Evolutionary conservation across 1,140 invertebrate genomes (phyloP).

Genomic region (Scaptodrosophila lebanonensis): DNA sequence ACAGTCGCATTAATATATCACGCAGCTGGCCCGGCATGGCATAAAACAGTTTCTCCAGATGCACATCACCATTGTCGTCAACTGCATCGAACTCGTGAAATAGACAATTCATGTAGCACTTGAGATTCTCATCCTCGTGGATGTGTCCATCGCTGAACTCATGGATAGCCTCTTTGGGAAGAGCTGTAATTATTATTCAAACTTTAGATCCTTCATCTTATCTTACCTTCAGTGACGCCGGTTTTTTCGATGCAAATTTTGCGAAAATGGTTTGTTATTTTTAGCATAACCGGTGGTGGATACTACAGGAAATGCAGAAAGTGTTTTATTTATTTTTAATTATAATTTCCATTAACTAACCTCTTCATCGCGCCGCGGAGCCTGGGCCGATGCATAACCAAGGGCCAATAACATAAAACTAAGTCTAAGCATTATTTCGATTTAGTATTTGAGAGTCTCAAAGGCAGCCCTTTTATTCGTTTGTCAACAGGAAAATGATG

Average conservation of each 20-base stretch:
- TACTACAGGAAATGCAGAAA: conserved; percentile 12
- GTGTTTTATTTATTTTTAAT: too few relatives aligned
- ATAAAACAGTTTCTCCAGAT: conserved; percentile 54
- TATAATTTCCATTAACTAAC: background rate
- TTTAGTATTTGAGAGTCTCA: conserved; percentile 25
- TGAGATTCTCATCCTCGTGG: conserved; percentile 61
- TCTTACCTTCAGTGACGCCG: conserved; percentile 41
- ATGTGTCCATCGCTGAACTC: conserved; percentile 66
- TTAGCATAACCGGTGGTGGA: conserved; percentile 33
- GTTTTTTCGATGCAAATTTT: conserved; percentile 47
- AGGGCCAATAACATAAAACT: conserved; percentile 4
- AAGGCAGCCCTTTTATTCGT: conserved; percentile 26
- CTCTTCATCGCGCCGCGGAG: conserved; percentile 37
- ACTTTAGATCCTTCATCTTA: too few relatives aligned
- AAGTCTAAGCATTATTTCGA: background rate
- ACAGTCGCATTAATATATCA: conserved; percentile 46
- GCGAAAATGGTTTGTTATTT: conserved; percentile 33
- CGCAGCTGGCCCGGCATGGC: conserved; percentile 43
- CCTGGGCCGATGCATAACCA: conserved; percentile 17
- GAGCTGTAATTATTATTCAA: too few relatives aligned
- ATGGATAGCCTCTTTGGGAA: conserved; percentile 56
- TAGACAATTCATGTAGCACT: conserved; percentile 70
- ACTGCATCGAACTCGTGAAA: conserved; percentile 64
- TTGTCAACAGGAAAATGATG: background rate
- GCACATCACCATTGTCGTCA: conserved; percentile 65